phyloP scores from a whole-genome alignment of 1,140 invertebrate species.

The Heliconius eleuchia region DNA sequence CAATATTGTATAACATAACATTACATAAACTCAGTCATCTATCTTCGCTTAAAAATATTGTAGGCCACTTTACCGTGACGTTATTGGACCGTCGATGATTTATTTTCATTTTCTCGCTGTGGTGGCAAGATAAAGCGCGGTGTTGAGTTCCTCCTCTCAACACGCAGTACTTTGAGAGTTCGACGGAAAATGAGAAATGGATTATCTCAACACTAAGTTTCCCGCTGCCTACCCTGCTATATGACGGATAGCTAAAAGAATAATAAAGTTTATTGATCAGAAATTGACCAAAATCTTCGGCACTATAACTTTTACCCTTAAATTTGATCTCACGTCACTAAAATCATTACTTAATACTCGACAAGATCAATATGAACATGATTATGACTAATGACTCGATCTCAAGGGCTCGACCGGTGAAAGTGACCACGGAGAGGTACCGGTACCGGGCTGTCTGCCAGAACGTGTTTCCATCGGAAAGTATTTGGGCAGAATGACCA shows the following conservation, averaged over 20 bases:
- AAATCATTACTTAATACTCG: neutral
- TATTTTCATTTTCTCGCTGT: no score
- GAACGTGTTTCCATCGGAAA: slow-evolving; percentile 14
- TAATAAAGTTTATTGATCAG: neutral
- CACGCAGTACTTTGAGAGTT: no score
- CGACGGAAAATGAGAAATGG: no score
- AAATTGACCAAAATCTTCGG: neutral
- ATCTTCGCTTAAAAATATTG: neutral
- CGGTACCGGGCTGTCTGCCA: slow-evolving; percentile 5
- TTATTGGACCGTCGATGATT: no score
- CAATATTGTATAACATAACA: neutral
- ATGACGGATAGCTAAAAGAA: no score
- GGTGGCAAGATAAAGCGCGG: no score
- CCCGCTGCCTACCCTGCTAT: no score
- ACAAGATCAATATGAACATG: neutral
- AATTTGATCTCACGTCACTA: neutral
- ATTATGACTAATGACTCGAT: neutral
- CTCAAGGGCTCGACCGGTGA: slow-evolving; percentile 17
- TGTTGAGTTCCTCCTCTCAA: no score
- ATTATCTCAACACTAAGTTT: no score
- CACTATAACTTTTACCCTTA: no score
- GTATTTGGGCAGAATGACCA: neutral
- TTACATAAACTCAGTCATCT: neutral
- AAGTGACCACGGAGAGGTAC: neutral
- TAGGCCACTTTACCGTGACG: no score